Conservation (phyloP, 1,140 invertebrate species). For the Euwallacea fornicatus region DNA sequence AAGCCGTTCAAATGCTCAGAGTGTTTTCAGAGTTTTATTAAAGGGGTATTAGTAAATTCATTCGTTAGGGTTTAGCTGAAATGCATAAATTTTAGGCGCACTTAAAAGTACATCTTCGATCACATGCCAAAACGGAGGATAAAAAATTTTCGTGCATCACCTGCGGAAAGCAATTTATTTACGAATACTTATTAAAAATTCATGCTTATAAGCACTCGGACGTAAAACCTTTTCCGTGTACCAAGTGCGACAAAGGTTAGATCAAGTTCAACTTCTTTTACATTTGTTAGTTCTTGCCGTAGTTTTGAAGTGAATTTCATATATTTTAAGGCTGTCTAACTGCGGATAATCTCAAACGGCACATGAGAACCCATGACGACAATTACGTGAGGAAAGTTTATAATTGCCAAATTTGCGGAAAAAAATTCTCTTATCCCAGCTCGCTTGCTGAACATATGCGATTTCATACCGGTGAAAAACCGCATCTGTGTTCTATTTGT, state of each 20-base stretch:
- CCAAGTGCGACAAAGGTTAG: conserved; percentile 46
- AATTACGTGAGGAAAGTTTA: conserved; percentile 40
- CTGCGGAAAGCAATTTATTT: conserved; percentile 55
- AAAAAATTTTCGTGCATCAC: conserved; percentile 58
- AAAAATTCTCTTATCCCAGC: conserved; percentile 51
- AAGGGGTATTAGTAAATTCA: conserved; percentile 24
- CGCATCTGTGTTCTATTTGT: conserved; percentile 49
- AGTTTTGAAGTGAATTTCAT: not conserved
- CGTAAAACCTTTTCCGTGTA: conserved; percentile 53
- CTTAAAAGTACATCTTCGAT: conserved; percentile 42
- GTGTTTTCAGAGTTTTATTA: conserved; percentile 39
- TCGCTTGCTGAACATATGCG: conserved; percentile 50
- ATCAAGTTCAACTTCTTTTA: too few species aligned
- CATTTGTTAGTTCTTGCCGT: too few species aligned
- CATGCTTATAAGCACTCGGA: conserved; percentile 50
- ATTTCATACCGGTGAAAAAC: conserved; percentile 51
- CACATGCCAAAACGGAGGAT: conserved; percentile 44
- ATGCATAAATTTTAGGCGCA: conserved; percentile 21
- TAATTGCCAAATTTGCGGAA: conserved; percentile 59
- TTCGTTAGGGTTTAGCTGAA: too few species aligned
- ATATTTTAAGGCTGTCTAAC: conserved; percentile 44
- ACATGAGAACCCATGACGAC: conserved; percentile 43
- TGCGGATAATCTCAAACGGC: conserved; percentile 41
- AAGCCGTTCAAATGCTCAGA: conserved; percentile 39
- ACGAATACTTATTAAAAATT: conserved; percentile 45